Percentiles rank a stretch among this genome's conserved stretches.
phyloP scores from a whole-genome alignment of 2,888 invertebrate genomes.

The Scaptomyza caliginosa region DNA sequence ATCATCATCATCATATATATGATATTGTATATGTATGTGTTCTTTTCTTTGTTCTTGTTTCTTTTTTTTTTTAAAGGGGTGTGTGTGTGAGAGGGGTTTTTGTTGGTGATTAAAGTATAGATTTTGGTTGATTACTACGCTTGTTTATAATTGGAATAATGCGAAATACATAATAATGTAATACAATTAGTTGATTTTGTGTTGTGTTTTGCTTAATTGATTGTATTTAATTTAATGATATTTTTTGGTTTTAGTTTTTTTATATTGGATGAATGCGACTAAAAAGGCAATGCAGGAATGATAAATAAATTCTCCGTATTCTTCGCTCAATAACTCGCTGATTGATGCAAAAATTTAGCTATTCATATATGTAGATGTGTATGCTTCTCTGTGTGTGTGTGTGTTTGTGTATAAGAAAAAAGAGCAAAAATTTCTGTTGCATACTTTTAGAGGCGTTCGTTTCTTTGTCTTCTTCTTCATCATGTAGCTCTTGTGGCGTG shows the following conservation, averaged over 20 bases:
- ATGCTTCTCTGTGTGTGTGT: neutral
- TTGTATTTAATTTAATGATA: constrained; percentile 45
- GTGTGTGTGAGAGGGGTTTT: neutral
- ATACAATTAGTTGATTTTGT: constrained; percentile 65
- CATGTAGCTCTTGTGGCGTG: constrained; percentile 12
- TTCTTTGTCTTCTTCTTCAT: no score
- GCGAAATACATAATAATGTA: constrained; percentile 75
- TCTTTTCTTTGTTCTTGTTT: constrained; percentile 25
- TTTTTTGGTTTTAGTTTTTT: constrained; percentile 8
- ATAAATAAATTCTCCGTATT: neutral
- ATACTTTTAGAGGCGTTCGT: constrained; percentile 45
- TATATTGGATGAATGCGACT: constrained; percentile 71
- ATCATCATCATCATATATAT: constrained; percentile 59
- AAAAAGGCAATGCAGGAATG: constrained; percentile 75
- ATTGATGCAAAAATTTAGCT: constrained; percentile 65
- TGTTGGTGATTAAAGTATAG: constrained; percentile 70
- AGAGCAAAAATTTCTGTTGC: constrained; percentile 30
- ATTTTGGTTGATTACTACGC: constrained; percentile 70
- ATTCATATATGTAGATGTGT: constrained; percentile 28
- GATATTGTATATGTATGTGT: constrained; percentile 49
- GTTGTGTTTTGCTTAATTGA: neutral
- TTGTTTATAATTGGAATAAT: constrained; percentile 78
- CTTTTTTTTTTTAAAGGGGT: constrained; percentile 9
- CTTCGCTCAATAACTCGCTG: constrained; percentile 38
- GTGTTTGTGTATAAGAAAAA: neutral